Percentiles rank a stretch among this genome's conserved stretches.
These are phyloP conservation scores for Clanis bilineata DNA, from an alignment of 2,888 invertebrate species.

Conservation along the genomic window DNA sequence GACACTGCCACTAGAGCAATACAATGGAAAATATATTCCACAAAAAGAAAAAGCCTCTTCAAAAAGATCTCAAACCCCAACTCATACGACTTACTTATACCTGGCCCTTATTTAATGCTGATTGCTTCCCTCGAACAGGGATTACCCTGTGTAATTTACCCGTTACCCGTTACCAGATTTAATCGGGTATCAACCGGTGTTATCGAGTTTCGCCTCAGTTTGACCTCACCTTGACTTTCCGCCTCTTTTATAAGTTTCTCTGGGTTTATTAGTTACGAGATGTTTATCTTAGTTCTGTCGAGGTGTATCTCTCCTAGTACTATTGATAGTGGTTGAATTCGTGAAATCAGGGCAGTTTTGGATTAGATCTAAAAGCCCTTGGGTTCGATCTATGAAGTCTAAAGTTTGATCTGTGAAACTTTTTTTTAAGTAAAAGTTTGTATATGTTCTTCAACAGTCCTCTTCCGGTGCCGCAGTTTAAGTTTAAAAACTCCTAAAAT, in stretches of 20 bases:
- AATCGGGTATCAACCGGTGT: conserved; percentile 33
- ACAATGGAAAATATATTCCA: too few species aligned
- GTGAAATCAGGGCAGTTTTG: too few species aligned
- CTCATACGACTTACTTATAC: conserved; percentile 30
- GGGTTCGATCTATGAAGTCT: too few species aligned
- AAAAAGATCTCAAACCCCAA: background rate
- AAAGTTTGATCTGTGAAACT: too few species aligned
- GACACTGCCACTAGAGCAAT: too few species aligned
- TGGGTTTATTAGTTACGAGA: background rate
- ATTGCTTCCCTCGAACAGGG: conserved; percentile 53
- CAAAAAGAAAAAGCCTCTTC: background rate
- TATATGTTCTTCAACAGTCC: too few species aligned
- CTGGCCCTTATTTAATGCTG: conserved; percentile 49
- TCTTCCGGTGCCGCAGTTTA: too few species aligned
- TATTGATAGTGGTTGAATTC: too few species aligned
- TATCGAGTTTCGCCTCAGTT: conserved; percentile 27
- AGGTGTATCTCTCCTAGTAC: too few species aligned
- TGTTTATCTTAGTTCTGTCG: background rate
- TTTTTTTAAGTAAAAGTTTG: too few species aligned
- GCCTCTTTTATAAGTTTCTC: conserved; percentile 1
- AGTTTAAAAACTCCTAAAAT: too few species aligned
- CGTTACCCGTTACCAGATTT: conserved; percentile 45
- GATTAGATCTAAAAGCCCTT: too few species aligned
- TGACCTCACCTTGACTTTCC: background rate
- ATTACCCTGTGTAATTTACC: conserved; percentile 56